Evolutionary conservation across 2,113 vertebrate genomes (phyloP).

Genomic region (Cochlearius cochlearius): DNA sequence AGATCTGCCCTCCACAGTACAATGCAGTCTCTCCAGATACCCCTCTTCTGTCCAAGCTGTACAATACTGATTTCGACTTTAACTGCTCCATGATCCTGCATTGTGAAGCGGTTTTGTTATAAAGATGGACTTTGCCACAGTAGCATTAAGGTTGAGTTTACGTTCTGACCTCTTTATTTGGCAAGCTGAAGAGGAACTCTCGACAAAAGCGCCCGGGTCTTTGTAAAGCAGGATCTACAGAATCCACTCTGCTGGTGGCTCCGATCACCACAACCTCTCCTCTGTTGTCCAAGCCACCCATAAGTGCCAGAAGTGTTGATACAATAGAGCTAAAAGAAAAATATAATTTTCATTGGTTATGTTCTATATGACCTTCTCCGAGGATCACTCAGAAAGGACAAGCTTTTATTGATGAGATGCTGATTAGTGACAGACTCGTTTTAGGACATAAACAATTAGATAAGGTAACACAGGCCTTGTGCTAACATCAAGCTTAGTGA

Average conservation of each 20-base stretch:
- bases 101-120: too few relatives aligned
- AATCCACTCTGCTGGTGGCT: slow-evolving; percentile 93
- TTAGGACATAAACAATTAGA: background rate
- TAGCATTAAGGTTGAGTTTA: too few relatives aligned
- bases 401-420: background rate
- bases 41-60: too few relatives aligned
- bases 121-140: too few relatives aligned
- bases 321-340: slow-evolving; percentile 86
- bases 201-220: too few relatives aligned
- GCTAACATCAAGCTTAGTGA: background rate
- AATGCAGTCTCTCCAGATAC: too few relatives aligned
- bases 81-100: too few relatives aligned
- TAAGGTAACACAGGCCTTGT: background rate
- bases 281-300: slow-evolving; percentile 91
- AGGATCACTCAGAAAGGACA: background rate
- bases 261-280: slow-evolving; percentile 95
- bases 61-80: too few relatives aligned
- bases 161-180: too few relatives aligned
- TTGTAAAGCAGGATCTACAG: too few relatives aligned
- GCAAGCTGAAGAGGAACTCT: too few relatives aligned
- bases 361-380: background rate
- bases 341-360: background rate
- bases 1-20: too few relatives aligned
- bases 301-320: slow-evolving; percentile 90
- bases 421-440: background rate